phyloP scores from a whole-genome alignment of 2,797 vertebrate species.

The Darevskia mixta region DNA sequence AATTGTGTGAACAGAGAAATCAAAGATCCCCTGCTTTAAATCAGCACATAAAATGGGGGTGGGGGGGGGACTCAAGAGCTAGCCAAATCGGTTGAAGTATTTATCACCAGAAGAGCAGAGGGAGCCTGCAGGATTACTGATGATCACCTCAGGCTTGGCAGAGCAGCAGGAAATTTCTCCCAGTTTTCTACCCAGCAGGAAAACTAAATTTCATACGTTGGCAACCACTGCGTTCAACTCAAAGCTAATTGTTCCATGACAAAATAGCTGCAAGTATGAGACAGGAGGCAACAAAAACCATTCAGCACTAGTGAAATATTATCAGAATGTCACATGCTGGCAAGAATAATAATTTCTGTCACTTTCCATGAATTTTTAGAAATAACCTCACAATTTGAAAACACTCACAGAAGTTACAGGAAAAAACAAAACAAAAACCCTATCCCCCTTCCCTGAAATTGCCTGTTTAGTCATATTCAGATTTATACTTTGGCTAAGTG shows the following conservation, averaged over 20 bases:
- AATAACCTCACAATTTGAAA: constrained; percentile 12
- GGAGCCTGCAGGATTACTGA: constrained; percentile 34
- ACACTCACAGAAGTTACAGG: background rate
- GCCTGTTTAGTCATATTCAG: background rate
- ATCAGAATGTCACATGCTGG: constrained; percentile 9
- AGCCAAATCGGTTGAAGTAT: constrained; percentile 36
- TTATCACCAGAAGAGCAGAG: constrained; percentile 62
- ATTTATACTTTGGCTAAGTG: constrained; percentile 7
- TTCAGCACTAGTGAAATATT: background rate
- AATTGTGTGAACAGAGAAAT: constrained; percentile 13
- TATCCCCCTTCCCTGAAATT: background rate
- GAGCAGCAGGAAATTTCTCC: constrained; percentile 47
- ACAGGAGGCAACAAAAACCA: constrained; percentile 26
- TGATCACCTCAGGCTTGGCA: constrained; percentile 32
- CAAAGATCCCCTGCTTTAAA: constrained; percentile 4
- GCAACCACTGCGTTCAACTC: background rate
- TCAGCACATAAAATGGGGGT: constrained; percentile 24
- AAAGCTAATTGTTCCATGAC: background rate
- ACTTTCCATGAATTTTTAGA: constrained; percentile 22
- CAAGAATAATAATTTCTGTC: constrained; percentile 32
- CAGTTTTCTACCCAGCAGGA: constrained; percentile 33
- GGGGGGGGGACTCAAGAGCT: background rate
- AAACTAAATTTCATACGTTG: constrained; percentile 36
- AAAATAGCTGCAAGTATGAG: constrained; percentile 34
- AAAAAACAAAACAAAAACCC: background rate